These are phyloP conservation scores for Eupsilia transversa DNA, from an alignment of 2,888 invertebrate species.

Conservation along the genomic window DNA sequence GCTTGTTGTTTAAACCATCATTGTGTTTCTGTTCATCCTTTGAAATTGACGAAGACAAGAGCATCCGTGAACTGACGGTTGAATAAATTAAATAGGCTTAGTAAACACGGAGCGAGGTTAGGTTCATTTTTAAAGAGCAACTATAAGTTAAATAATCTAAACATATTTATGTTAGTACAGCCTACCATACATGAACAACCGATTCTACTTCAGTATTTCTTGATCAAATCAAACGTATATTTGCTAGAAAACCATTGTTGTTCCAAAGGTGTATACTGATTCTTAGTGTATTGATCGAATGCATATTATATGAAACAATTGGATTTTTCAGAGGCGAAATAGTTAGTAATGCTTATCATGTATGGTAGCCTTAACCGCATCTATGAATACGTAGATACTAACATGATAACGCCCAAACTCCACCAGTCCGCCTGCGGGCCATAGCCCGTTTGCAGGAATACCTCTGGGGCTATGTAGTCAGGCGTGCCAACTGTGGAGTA, in stretches of 20 bases:
- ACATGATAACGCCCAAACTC: constrained; percentile 99
- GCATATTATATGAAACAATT: not conserved
- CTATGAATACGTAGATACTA: constrained; percentile 67
- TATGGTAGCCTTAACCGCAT: constrained; percentile 5
- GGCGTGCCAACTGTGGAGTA: constrained; percentile 99
- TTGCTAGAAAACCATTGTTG: not conserved
- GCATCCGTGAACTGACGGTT: not conserved
- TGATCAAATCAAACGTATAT: not conserved
- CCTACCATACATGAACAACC: constrained; percentile 13
- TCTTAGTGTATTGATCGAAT: not conserved
- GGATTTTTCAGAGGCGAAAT: not conserved
- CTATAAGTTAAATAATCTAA: not conserved
- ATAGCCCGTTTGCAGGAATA: constrained; percentile 99
- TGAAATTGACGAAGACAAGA: not conserved
- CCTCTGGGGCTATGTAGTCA: constrained; percentile 99
- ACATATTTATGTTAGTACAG: constrained; percentile 10
- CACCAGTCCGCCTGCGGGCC: constrained; percentile 99
- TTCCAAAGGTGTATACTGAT: not conserved
- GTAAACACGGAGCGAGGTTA: not conserved
- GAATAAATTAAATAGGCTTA: not conserved
- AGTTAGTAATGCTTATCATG: constrained; percentile 3
- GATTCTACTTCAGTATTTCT: not conserved
- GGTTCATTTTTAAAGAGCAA: not conserved
- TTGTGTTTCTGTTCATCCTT: not conserved
- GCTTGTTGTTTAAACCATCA: constrained; percentile 10